A percentile compares a stretch with the other conserved stretches of the same genome.
Conservation (phyloP, 2,797 vertebrate species). For the Decapterus maruadsi region DNA sequence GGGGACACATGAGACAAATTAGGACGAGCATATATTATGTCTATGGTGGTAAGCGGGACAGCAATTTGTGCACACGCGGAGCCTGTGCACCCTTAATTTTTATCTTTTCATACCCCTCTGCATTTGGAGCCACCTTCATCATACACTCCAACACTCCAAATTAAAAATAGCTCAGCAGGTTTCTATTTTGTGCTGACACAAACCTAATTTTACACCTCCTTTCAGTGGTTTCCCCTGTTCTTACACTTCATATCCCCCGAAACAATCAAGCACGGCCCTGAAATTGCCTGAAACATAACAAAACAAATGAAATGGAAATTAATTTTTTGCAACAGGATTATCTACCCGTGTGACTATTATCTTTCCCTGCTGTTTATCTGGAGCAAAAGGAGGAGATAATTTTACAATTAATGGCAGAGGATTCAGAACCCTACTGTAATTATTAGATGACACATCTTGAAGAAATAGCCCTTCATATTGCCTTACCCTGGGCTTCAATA, state of each 20-base stretch:
- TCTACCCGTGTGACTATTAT: conserved; percentile 82
- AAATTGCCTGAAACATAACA: conserved; percentile 86
- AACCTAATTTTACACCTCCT: conserved; percentile 85
- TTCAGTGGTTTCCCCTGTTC: conserved; percentile 72
- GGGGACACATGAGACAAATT: conserved; percentile 67
- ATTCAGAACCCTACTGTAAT: conserved; percentile 81
- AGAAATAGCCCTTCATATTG: conserved; percentile 87
- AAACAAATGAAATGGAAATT: conserved; percentile 88
- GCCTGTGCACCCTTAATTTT: conserved; percentile 49
- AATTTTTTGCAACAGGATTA: conserved; percentile 84
- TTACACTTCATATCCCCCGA: conserved; percentile 81
- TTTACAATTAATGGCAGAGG: conserved; percentile 85
- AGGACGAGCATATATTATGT: conserved; percentile 63
- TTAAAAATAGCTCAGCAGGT: conserved; percentile 84
- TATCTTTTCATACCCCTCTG: conserved; percentile 69
- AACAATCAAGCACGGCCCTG: conserved; percentile 79
- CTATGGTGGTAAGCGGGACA: conserved; percentile 53
- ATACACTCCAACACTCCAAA: conserved; percentile 76
- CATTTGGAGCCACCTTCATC: conserved; percentile 73
- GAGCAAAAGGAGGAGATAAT: conserved; percentile 82
- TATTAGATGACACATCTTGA: conserved; percentile 83
- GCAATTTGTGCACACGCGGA: conserved; percentile 61
- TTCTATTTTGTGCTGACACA: conserved; percentile 83
- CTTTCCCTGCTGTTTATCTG: conserved; percentile 84
- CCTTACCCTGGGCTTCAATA: conserved; percentile 87